phyloP scores from a whole-genome alignment of 2,797 vertebrate species.

The Columba guinea region DNA sequence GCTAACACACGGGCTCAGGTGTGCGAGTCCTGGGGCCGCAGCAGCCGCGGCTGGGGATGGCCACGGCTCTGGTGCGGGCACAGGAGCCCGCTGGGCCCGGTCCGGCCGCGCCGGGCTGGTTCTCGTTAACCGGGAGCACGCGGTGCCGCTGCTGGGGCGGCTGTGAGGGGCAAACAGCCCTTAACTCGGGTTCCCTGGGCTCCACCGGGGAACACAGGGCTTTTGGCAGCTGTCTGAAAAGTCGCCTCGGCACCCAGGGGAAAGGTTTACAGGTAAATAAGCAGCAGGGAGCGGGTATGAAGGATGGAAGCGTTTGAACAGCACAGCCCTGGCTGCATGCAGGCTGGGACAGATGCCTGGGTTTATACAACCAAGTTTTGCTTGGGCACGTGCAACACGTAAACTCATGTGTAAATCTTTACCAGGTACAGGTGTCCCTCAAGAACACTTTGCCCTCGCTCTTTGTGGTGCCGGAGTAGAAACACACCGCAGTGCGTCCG shows the following conservation, averaged over 20 bases:
- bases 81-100: not conserved
- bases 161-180: not conserved
- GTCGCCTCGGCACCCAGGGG: not conserved
- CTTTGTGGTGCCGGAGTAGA: not conserved
- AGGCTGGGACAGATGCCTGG: not conserved
- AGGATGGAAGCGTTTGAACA: not conserved
- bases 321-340: rapidly evolving
- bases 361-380: not conserved
- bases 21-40: not conserved
- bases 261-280: slow-evolving; percentile 9
- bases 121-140: rapidly evolving
- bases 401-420: not conserved
- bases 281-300: rapidly evolving
- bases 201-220: not conserved
- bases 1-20: not conserved
- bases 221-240: slow-evolving; percentile 22
- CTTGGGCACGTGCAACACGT: rapidly evolving
- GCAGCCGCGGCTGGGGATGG: not conserved
- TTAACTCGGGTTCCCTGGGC: not conserved
- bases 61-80: not conserved
- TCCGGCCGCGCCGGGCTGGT: not conserved
- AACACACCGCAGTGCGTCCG: not conserved
- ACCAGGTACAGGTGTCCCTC: not conserved
- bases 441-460: slow-evolving; percentile 17
- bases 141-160: rapidly evolving